These are phyloP conservation scores for Lophius americanus DNA, from an alignment of 2,797 vertebrate species.

Conservation along the genomic window DNA sequence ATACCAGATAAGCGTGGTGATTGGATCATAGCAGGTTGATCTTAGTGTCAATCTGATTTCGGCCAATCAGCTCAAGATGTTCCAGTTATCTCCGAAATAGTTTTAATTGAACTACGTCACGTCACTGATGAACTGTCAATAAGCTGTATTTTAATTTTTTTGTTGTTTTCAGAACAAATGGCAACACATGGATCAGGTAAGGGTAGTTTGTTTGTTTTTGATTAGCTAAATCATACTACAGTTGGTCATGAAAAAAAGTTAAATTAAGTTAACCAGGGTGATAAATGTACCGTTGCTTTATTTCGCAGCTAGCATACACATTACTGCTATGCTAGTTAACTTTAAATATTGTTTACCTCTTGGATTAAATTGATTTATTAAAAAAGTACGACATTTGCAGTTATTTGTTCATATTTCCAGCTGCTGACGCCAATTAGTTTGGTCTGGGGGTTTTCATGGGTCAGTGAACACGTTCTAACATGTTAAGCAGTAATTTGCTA, in stretches of 20 bases:
- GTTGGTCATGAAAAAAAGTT: not conserved
- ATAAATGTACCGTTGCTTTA: no score
- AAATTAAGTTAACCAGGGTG: no score
- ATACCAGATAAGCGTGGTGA: not conserved
- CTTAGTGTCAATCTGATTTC: slow-evolving; percentile 6
- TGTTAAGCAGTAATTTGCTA: no score
- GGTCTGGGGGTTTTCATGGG: no score
- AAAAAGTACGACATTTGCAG: no score
- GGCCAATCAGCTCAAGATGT: not conserved
- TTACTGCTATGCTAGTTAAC: not conserved
- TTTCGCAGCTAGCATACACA: slow-evolving; percentile 11
- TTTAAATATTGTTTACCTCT: no score
- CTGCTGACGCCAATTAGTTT: no score
- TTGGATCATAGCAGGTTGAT: slow-evolving; percentile 10
- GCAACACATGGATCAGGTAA: slow-evolving; percentile 14
- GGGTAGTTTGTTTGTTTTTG: not conserved
- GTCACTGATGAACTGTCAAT: no score
- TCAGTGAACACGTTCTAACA: no score
- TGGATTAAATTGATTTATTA: no score
- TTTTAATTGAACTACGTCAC: not conserved
- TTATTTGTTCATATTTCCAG: no score
- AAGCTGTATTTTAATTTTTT: not conserved
- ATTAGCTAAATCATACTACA: no score
- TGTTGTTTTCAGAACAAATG: slow-evolving; percentile 5
- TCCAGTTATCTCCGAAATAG: not conserved